Evolutionary conservation across 2,888 invertebrate species (phyloP), one percentile per base, ranked within the genome.

Genomic region (Hyalella azteca): DNA sequence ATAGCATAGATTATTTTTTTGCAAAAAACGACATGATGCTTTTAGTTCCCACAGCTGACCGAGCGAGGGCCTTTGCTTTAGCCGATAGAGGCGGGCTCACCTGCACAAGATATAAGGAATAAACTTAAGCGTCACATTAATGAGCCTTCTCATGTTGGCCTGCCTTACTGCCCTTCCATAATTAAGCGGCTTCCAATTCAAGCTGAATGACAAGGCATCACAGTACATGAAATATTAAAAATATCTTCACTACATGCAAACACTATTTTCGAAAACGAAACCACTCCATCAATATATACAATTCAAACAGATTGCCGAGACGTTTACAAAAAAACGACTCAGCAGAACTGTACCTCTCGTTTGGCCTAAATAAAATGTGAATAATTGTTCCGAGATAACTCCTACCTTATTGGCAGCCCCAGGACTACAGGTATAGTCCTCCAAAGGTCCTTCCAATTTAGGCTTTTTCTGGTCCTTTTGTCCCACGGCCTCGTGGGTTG

Each of bases 1-100:
- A n/a, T n/a, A n/a, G n/a, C n/a, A n/a, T n/a, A n/a, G n/a, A n/a
- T 83, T 66, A 81, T 73, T 84, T 84, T 78, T 82, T 84, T 9
- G 22, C 39, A 73, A 84, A 82, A 49, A 84, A 84, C 7, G 81
- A 79, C 29, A 60, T 36, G 32, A 84, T 84, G 45, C 73, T 82
- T 45, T 82, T 84, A 4, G 79, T 36, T 4, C 84, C 84, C 13
- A 77, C 54, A 3, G 84, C 84, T 50, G 82, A 81, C 29, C 80
- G 82, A 19, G 82, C 84, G 3, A 84, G 45, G 32, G 84, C 82
- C 39, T 81, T 81, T 22, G 79, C 81, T 66, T 81, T 82, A 5
- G 82, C 81, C 22, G 80, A 60, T 59, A 77, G 49, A 9, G 41
- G 75, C 5, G 75, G 40, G 22, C 75, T 75, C 13, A n/a, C 41